Evolutionary conservation across 1,140 invertebrate genomes (phyloP), one percentile per base, ranked within the genome.

Genomic region (Steinernema khuongi): DNA sequence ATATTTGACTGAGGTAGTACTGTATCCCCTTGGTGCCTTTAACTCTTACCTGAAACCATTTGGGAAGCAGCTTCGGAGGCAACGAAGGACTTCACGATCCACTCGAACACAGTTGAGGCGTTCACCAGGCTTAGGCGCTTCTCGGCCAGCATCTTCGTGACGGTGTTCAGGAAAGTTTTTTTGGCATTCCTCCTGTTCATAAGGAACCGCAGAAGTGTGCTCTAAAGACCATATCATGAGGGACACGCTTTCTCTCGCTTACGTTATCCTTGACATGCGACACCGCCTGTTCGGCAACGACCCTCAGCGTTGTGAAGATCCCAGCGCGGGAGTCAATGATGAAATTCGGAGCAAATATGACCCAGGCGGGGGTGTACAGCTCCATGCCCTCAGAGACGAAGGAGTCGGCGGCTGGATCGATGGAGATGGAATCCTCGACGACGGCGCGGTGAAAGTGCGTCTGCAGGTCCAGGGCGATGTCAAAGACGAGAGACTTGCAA

Each of bases 321-420:
- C 77, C 77, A 7, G 76, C 33, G 28, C 74, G 26, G 18, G 44
- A 28, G 31, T 81, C 77, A 19, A 70, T 67, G 29, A 81, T 73
- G 22, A 78, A 71, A 28, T 78, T 78, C 17, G 77, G 77, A 1
- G 74, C 26, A 60, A 80, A 81, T 17, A 77, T 31, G 11, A 71
- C 79, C 78, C 78, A 78, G 11, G 67, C 14, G 17, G 41, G 72
- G 14, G 29, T 32, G 36, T 75, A 33, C 30, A 36, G 1, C n/a
- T 75, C 74, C 29, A 32, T 74, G 1, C 72, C 41, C 29, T 31
- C 70, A 14, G 72, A 26, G 17, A 74, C 71, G 30, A 31, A 2
- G 31, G 41, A 28, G 1, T 72, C 31, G 14, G 31, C 66, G 0
- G 41, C 44, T 29, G 71, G 19, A 31, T 72, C 71, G 31, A 72